phyloP scores from a whole-genome alignment of 1,140 invertebrate species.

The Caerostris darwini region DNA sequence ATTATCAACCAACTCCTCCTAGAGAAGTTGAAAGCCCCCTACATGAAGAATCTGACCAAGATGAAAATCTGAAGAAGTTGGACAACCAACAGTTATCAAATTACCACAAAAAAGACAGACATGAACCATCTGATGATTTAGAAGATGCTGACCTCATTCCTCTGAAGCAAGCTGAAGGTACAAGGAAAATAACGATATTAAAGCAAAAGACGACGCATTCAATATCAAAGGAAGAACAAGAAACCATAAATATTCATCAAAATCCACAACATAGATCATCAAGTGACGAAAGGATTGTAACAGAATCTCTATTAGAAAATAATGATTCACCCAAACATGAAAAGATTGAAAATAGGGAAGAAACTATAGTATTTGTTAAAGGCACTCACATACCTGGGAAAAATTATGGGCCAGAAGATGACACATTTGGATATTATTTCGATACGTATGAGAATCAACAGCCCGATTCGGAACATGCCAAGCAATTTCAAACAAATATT shows the following conservation, averaged over 20 bases:
- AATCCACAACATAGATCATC: background rate
- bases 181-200: constrained; percentile 43
- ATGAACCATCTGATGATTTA: background rate
- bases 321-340: background rate
- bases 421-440: constrained; percentile 52
- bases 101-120: background rate
- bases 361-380: constrained; percentile 48
- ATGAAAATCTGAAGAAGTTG: background rate
- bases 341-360: constrained; percentile 14
- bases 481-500: background rate
- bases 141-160: background rate
- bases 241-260: background rate
- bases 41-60: background rate
- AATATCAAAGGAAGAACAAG: constrained; percentile 42
- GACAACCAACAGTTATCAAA: background rate
- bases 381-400: constrained; percentile 42
- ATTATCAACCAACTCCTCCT: background rate
- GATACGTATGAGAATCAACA: background rate
- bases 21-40: background rate
- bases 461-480: background rate
- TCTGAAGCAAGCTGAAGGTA: background rate
- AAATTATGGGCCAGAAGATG: constrained; percentile 67
- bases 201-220: constrained; percentile 35
- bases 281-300: background rate
- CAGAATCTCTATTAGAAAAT: background rate